Evolutionary conservation across 2,888 invertebrate species (phyloP).

Genomic region (Diarsia mendica): DNA sequence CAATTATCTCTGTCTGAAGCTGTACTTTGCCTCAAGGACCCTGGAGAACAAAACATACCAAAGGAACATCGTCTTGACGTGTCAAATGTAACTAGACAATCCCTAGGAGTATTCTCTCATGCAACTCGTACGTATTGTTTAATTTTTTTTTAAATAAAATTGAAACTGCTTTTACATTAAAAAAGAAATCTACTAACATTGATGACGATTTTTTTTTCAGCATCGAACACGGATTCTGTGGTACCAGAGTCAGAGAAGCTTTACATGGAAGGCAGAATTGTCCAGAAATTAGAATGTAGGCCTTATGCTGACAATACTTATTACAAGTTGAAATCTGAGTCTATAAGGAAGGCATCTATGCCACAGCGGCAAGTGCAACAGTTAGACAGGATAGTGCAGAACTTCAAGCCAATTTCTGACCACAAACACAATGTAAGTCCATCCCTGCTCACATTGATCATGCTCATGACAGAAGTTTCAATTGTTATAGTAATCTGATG

Average conservation of each 20-base stretch:
- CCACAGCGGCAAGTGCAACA: slow-evolving; percentile 96
- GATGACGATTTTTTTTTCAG: slow-evolving; percentile 75
- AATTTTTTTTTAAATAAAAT: too few species aligned
- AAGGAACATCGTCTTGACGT: slow-evolving; percentile 98
- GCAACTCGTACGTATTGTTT: slow-evolving; percentile 91
- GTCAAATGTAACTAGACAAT: slow-evolving; percentile 97
- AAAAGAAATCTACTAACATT: not conserved
- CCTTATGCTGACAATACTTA: slow-evolving; percentile 97
- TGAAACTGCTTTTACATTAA: too few species aligned
- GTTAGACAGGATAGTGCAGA: slow-evolving; percentile 96
- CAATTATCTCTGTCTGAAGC: slow-evolving; percentile 95
- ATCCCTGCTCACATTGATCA: not conserved
- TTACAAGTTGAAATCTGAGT: slow-evolving; percentile 96
- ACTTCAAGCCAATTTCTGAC: slow-evolving; percentile 97
- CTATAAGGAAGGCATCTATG: slow-evolving; percentile 96
- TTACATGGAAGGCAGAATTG: slow-evolving; percentile 97
- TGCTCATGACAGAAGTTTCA: not conserved
- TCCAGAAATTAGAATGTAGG: slow-evolving; percentile 98
- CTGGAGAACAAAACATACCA: slow-evolving; percentile 95
- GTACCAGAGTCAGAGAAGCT: slow-evolving; percentile 95
- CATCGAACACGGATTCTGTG: slow-evolving; percentile 91
- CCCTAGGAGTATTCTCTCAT: slow-evolving; percentile 97
- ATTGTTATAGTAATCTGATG: not conserved
- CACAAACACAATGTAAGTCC: slow-evolving; percentile 96
- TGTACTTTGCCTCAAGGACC: slow-evolving; percentile 94